Evolutionary conservation across 2,888 invertebrate genomes (phyloP).

Genomic region (Bimastos eiseni): DNA sequence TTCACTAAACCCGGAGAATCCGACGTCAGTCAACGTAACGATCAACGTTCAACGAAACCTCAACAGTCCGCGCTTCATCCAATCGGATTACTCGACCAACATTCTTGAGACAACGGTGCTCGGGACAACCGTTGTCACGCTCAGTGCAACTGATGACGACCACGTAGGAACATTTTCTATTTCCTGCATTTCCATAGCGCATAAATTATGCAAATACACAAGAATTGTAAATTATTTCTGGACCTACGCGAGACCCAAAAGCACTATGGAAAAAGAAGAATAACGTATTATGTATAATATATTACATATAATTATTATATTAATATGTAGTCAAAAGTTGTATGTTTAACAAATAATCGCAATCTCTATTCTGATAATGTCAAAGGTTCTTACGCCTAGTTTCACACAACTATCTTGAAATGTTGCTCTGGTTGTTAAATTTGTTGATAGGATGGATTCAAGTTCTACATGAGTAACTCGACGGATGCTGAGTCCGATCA

Average conservation of each 20-base stretch:
- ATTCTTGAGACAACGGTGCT: constrained; percentile 47
- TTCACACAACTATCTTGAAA: not conserved
- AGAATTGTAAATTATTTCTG: too few relatives aligned
- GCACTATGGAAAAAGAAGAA: too few relatives aligned
- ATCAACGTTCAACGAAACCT: constrained; percentile 41
- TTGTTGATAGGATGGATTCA: constrained; percentile 24
- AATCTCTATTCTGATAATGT: not conserved
- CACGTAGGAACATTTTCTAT: not conserved
- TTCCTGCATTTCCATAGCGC: not conserved
- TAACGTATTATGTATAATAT: too few relatives aligned
- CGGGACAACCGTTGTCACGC: constrained; percentile 43
- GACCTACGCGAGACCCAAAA: too few relatives aligned
- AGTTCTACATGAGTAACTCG: constrained; percentile 14
- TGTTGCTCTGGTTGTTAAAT: not conserved
- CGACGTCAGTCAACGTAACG: constrained; percentile 39
- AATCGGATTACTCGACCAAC: constrained; percentile 41
- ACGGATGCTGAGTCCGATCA: constrained; percentile 27
- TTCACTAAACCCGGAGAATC: constrained; percentile 39
- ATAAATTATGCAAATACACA: not conserved
- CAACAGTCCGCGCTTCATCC: constrained; percentile 42
- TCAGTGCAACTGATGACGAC: constrained; percentile 36
- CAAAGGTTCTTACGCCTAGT: not conserved
- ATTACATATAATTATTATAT: too few relatives aligned
- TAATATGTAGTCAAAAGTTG: not conserved
- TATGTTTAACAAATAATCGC: not conserved